These are phyloP conservation scores for Etheostoma spectabile DNA, from an alignment of 2,113 vertebrate species.

Conservation along the genomic window DNA sequence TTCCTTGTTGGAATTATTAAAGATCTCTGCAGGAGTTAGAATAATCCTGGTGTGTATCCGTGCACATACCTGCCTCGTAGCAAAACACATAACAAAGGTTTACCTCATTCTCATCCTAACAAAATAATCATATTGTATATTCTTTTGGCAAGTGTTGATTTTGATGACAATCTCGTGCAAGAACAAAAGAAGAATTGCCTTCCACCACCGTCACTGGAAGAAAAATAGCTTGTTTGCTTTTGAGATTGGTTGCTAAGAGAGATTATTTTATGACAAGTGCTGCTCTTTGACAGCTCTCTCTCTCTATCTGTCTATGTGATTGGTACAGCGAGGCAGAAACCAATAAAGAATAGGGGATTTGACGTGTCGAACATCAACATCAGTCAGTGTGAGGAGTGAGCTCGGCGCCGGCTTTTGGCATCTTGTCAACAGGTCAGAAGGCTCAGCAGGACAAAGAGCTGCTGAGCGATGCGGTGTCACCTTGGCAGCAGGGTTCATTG, in stretches of 20 bases:
- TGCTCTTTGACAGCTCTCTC: slow-evolving; percentile 15
- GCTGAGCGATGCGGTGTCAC: slow-evolving; percentile 32
- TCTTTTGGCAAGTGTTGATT: not conserved
- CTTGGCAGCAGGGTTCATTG: slow-evolving; percentile 32
- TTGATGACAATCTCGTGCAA: slow-evolving; percentile 14
- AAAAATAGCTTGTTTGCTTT: slow-evolving; percentile 30
- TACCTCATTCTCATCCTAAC: slow-evolving; percentile 1
- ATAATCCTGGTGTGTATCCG: not conserved
- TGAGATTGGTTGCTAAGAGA: slow-evolving; percentile 12
- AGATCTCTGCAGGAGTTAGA: not conserved
- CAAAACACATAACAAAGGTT: not conserved
- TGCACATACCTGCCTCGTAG: not conserved
- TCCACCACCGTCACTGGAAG: not conserved
- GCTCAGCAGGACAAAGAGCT: slow-evolving; percentile 11
- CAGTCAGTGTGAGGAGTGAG: slow-evolving; percentile 17
- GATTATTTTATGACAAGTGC: slow-evolving; percentile 14
- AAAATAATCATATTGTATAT: slow-evolving; percentile 4
- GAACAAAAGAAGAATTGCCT: not conserved
- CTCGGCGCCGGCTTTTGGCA: not conserved
- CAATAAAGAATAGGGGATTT: slow-evolving; percentile 16
- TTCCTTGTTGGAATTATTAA: not conserved
- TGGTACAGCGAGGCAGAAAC: not conserved
- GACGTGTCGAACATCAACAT: slow-evolving; percentile 22
- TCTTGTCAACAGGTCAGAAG: slow-evolving; percentile 34
- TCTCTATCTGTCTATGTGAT: not conserved